phyloP scores from a whole-genome alignment of 2,888 invertebrate species.

The Scaptomyza tumidula region DNA sequence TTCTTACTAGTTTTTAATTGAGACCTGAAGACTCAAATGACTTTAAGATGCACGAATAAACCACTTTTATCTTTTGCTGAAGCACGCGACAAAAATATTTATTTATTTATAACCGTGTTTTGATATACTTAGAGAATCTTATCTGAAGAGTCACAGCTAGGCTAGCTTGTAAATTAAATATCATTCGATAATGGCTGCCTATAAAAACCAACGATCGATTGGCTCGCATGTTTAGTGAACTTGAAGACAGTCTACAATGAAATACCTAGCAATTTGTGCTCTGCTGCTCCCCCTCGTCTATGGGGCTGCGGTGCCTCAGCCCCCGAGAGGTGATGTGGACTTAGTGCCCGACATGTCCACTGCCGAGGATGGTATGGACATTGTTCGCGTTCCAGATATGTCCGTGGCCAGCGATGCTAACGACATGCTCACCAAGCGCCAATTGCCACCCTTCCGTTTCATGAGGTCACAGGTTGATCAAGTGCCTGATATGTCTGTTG shows the following conservation, averaged over 20 bases:
- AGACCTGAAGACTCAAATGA: not conserved
- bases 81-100: constrained; percentile 13
- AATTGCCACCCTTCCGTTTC: constrained; percentile 1
- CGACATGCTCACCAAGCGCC: not conserved
- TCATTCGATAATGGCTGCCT: constrained; percentile 43
- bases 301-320: constrained; percentile 46
- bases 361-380: constrained; percentile 26
- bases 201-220: constrained; percentile 38
- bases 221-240: constrained; percentile 46
- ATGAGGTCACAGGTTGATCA: constrained; percentile 20
- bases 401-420: constrained; percentile 47
- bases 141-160: constrained; percentile 38
- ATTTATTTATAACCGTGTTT: not conserved
- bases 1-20: no score
- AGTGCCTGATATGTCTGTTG: constrained; percentile 55
- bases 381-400: constrained; percentile 40
- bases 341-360: constrained; percentile 48
- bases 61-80: constrained; percentile 10
- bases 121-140: constrained; percentile 37
- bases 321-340: constrained; percentile 16
- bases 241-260: constrained; percentile 47
- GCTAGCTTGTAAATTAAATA: constrained; percentile 47
- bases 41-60: not conserved
- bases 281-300: constrained; percentile 67
- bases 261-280: constrained; percentile 59